Base-by-base conservation (phyloP, 1,140 invertebrate genomes). In the Eubasilissa regina region DNA sequence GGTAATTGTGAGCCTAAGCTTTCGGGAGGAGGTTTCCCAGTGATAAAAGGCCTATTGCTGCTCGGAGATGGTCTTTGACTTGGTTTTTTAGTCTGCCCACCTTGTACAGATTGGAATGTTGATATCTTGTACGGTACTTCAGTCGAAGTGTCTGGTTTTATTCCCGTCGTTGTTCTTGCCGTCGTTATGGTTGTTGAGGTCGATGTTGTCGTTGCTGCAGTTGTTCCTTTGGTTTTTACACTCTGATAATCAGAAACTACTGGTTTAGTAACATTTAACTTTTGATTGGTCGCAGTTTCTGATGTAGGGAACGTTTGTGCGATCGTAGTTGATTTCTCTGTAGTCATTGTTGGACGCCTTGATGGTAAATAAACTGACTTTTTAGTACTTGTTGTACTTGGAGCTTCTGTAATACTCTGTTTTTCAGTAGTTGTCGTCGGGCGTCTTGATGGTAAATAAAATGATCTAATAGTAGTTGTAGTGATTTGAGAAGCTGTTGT, bases 81-180 rank as follows among this genome's bases (percentile, higher is more conserved):
- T 84, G 87, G 79, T 86, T 86, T 79, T 84, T 86, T 6, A 84
- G 85, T 15, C 45, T 68, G 55, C 48, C 85, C 85, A 15, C 85
- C 85, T 79, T 89, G 87, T 8, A 91, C 87, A 13, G 87, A 86
- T 85, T 90, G 89, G 85, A 90, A 91, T 62, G 90, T 91, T 11
- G 89, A 89, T 55, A 91, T 44, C 84, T 89, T 90, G 8, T 86
- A 84, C 9, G 89, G 86, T 12, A 86, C 51, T 82, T 89, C 87
- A 12, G 89, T 89, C 4, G 81, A 82, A 19, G 66, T 73, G 51
- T 73, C 76, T 77, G 84, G 13, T 11, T 81, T 84, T 35, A 79
- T 84, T 58, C 62, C 53, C 35, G 83, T 75, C 44, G 79, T 84
- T 70, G 75, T 15, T 43, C 25, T 45, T 15, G 53, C 4, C 1